phyloP scores from a whole-genome alignment of 2,888 invertebrate genomes.

The Dryobota labecula region DNA sequence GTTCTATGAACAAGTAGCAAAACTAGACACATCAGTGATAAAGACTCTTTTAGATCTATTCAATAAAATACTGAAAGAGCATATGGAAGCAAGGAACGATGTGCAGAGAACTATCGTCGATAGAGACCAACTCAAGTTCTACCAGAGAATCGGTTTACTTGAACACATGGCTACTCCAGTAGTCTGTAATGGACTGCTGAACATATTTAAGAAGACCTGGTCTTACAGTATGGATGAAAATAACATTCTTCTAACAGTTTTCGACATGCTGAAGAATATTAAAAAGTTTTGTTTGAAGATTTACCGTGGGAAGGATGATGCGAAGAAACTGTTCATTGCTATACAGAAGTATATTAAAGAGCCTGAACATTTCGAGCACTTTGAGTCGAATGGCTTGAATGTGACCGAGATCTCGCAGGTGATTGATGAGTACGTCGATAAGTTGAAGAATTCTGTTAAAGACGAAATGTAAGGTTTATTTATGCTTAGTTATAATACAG shows the following conservation, averaged over 20 bases:
- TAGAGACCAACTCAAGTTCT: constrained; percentile 70
- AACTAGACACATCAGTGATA: constrained; percentile 74
- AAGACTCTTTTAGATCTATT: constrained; percentile 78
- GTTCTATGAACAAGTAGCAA: constrained; percentile 79
- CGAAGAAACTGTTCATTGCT: constrained; percentile 69
- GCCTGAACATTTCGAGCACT: constrained; percentile 62
- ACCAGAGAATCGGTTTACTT: constrained; percentile 80
- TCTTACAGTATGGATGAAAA: constrained; percentile 67
- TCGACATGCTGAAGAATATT: constrained; percentile 76
- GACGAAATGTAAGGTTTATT: constrained; percentile 76
- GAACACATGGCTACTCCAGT: constrained; percentile 76
- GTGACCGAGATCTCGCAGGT: constrained; percentile 66
- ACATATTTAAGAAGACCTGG: constrained; percentile 74
- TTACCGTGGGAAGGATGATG: constrained; percentile 71
- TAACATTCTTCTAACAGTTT: constrained; percentile 68
- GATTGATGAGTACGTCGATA: constrained; percentile 73
- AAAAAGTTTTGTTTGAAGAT: constrained; percentile 76
- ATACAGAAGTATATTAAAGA: constrained; percentile 71
- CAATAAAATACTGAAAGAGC: constrained; percentile 81
- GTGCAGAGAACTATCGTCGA: constrained; percentile 66
- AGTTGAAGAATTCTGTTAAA: constrained; percentile 68
- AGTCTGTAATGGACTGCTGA: constrained; percentile 80
- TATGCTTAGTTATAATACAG: constrained; percentile 17
- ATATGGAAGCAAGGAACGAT: constrained; percentile 71
- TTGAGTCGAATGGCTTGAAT: constrained; percentile 67